Percentiles rank a stretch among this genome's conserved stretches.
These are phyloP conservation scores for Alcis repandata DNA, from an alignment of 2,888 invertebrate species.

Conservation along the genomic window DNA sequence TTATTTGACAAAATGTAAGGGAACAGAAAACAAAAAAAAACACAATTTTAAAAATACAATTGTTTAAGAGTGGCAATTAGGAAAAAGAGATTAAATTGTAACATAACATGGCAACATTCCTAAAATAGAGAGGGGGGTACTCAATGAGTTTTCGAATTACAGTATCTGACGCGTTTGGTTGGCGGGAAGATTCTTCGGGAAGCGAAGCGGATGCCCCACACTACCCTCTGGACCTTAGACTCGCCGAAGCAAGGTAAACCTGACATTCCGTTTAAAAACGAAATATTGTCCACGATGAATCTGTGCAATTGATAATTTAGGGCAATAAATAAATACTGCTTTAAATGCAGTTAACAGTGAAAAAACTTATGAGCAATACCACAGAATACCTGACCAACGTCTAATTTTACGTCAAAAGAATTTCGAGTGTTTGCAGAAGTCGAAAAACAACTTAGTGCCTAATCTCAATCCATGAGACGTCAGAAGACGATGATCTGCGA, in stretches of 20 bases:
- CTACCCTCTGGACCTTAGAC: conserved; percentile 79
- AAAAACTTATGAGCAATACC: no score
- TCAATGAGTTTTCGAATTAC: conserved; percentile 38
- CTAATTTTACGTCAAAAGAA: no score
- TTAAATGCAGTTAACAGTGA: no score
- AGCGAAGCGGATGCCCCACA: conserved; percentile 83
- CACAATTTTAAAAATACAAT: background rate
- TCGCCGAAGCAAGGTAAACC: conserved; percentile 82
- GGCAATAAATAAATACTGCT: no score
- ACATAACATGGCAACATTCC: conserved; percentile 1
- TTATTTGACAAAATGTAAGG: conserved; percentile 9
- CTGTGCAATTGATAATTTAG: no score
- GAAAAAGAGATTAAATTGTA: background rate
- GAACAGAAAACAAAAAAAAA: background rate
- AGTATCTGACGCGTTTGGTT: conserved; percentile 77
- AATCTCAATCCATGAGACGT: no score
- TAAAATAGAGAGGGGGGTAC: conserved; percentile 3
- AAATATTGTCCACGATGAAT: no score
- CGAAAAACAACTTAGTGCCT: no score
- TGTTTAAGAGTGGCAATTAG: background rate
- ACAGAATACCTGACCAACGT: no score
- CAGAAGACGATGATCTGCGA: no score
- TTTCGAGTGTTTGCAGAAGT: no score
- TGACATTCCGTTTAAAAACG: no score
- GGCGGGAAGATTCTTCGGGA: conserved; percentile 83